These are phyloP conservation scores for Cephalophus harveyi DNA, from an alignment of 2,113 vertebrate genomes.

Conservation along the genomic window DNA sequence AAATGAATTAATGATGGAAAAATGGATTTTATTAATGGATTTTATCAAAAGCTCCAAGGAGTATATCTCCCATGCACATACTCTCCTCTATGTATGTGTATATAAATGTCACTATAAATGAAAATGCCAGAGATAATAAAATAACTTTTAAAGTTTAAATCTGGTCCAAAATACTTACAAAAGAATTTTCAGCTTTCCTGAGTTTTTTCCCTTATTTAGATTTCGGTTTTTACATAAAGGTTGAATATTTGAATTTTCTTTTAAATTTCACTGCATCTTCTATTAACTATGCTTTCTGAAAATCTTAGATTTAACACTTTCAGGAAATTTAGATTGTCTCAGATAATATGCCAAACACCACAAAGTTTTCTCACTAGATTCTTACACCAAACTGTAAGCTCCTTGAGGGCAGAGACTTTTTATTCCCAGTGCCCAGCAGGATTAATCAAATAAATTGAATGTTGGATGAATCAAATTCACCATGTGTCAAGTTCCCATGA, in stretches of 20 bases:
- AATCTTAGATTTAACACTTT: slow-evolving; percentile 48
- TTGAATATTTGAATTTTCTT: slow-evolving; percentile 21
- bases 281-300: slow-evolving; percentile 12
- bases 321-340: slow-evolving; percentile 13
- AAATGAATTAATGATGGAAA: slow-evolving; percentile 16
- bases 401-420: slow-evolving; percentile 32
- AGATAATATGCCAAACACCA: background rate
- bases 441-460: slow-evolving; percentile 36
- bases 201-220: background rate
- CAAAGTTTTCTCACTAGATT: background rate
- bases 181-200: slow-evolving; percentile 29
- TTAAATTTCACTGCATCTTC: slow-evolving; percentile 29
- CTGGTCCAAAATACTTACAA: slow-evolving; percentile 50
- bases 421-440: background rate
- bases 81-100: background rate
- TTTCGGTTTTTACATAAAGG: slow-evolving; percentile 16
- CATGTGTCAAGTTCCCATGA: background rate
- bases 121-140: slow-evolving; percentile 55
- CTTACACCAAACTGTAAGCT: slow-evolving; percentile 49
- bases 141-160: slow-evolving; percentile 51
- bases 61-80: background rate
- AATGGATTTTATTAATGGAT: background rate
- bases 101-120: slow-evolving; percentile 41
- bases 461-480: background rate
- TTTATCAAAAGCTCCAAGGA: slow-evolving; percentile 10